Percentiles rank a stretch among this genome's conserved stretches.
These are phyloP conservation scores for Calameuta pallipes DNA, from an alignment of 2,888 invertebrate species.

Conservation along the genomic window DNA sequence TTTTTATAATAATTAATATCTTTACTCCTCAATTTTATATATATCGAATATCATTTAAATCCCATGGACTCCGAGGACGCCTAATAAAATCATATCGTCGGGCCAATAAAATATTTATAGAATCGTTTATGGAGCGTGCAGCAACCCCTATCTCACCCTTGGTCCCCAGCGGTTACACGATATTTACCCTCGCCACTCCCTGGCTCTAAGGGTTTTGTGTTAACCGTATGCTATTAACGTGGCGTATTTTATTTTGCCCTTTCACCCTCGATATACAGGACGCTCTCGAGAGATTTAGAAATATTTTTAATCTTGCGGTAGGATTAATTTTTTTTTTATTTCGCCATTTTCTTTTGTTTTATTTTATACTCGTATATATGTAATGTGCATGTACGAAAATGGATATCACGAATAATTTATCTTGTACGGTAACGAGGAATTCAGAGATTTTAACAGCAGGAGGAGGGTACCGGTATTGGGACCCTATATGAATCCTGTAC, in stretches of 20 bases:
- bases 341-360: background rate
- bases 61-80: background rate
- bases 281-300: background rate
- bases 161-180: conserved; percentile 62
- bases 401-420: background rate
- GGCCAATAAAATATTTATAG: conserved; percentile 66
- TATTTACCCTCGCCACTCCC: conserved; percentile 59
- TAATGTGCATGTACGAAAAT: background rate
- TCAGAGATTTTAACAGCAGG: background rate
- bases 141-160: conserved; percentile 27
- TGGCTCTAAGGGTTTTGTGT: conserved; percentile 20
- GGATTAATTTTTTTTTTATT: background rate
- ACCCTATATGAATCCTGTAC: conserved; percentile 24
- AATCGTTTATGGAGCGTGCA: conserved; percentile 46
- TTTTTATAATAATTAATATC: background rate
- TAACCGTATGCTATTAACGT: conserved; percentile 6
- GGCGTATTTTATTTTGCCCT: background rate
- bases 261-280: conserved; percentile 1
- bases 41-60: background rate
- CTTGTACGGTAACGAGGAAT: background rate
- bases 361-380: no score
- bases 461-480: background rate
- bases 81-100: conserved; percentile 60
- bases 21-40: rapidly evolving
- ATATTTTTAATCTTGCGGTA: background rate